Evolutionary conservation across 2,888 invertebrate species (phyloP).

Genomic region (Parthenolecanium corni): DNA sequence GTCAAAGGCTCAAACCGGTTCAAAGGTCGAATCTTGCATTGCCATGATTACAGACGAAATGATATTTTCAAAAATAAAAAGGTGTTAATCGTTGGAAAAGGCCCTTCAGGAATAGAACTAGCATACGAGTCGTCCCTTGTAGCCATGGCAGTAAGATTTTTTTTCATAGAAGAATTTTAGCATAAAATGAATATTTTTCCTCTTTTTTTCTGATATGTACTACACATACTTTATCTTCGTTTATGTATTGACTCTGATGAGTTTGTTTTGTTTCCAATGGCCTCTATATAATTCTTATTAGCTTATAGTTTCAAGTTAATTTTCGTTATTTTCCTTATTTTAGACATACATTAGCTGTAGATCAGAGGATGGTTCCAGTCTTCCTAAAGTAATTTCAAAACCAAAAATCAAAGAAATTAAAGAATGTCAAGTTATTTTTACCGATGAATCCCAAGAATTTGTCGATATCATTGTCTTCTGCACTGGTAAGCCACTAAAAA

Average conservation of each 20-base stretch:
- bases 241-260: no score
- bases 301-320: no score
- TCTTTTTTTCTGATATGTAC: neutral
- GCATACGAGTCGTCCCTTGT: conserved; percentile 53
- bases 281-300: no score
- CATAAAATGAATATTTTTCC: neutral
- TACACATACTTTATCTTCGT: no score
- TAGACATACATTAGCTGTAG: conserved; percentile 1
- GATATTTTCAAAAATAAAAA: conserved; percentile 46
- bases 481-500: conserved; percentile 49
- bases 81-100: conserved; percentile 58
- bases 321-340: neutral
- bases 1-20: conserved; percentile 43
- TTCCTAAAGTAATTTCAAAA: conserved; percentile 36
- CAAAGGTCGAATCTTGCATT: conserved; percentile 54
- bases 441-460: conserved; percentile 48
- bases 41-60: conserved; percentile 59
- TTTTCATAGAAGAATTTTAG: neutral
- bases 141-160: conserved; percentile 42
- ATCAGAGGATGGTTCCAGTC: neutral
- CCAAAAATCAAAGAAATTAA: conserved; percentile 37
- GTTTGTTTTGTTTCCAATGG: no score
- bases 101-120: conserved; percentile 63
- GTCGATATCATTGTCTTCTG: conserved; percentile 58
- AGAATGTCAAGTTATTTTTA: conserved; percentile 45